These are phyloP conservation scores for Elephantulus edwardii DNA, from an alignment of 2,113 vertebrate genomes.

Conservation along the genomic window DNA sequence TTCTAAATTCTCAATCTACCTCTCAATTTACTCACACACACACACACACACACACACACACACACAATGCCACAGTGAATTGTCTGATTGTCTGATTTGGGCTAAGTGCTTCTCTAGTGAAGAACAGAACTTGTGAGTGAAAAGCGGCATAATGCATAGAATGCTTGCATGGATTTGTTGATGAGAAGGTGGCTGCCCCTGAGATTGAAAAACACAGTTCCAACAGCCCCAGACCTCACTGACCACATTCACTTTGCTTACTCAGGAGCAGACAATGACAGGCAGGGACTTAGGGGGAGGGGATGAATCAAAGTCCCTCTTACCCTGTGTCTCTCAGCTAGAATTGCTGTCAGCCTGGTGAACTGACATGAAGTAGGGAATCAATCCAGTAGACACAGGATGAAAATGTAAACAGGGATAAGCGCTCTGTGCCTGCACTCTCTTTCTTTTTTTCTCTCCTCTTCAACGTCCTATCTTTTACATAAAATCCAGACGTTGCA, in stretches of 20 bases:
- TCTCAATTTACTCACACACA: background rate
- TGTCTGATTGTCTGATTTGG: conserved; percentile 73
- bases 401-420: conserved; percentile 78
- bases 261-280: conserved; percentile 85
- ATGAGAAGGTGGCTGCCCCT: conserved; percentile 82
- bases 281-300: conserved; percentile 79
- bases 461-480: background rate
- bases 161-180: conserved; percentile 80
- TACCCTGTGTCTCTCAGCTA: conserved; percentile 76
- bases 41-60: background rate
- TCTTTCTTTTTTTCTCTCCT: background rate
- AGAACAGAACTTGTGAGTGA: conserved; percentile 78
- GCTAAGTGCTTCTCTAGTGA: conserved; percentile 79
- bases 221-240: conserved; percentile 63
- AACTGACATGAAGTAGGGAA: conserved; percentile 79
- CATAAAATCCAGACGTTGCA: conserved; percentile 66
- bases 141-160: conserved; percentile 81
- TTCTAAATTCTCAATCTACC: conserved; percentile 47
- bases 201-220: conserved; percentile 80
- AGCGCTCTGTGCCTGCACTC: background rate
- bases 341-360: conserved; percentile 81
- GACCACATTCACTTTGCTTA: conserved; percentile 83
- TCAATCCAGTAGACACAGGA: conserved; percentile 79
- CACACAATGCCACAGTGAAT: conserved; percentile 35
- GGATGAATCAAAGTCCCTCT: conserved; percentile 83